A percentile compares a stretch with the other conserved stretches of the same genome.
phyloP scores from a whole-genome alignment of 1,140 invertebrate species.

The Drosophila sp. region DNA sequence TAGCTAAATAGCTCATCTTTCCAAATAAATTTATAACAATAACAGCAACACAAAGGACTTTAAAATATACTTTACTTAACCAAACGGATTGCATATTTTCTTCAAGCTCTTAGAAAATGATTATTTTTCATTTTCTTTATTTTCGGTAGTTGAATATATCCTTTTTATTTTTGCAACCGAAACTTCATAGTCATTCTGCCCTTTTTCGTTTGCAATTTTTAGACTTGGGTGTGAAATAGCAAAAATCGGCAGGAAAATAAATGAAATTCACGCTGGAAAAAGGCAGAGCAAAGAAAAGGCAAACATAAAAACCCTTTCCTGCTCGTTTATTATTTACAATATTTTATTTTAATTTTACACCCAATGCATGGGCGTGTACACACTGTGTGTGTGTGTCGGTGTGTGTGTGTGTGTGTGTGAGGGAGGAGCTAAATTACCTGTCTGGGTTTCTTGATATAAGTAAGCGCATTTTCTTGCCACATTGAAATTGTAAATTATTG shows the following conservation, averaged over 20 bases:
- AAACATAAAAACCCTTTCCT: not conserved
- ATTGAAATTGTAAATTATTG: conserved; percentile 60
- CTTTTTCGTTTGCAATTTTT: conserved; percentile 35
- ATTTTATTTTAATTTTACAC: conserved; percentile 38
- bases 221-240: conserved; percentile 45
- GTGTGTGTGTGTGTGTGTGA: not conserved
- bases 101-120: no score
- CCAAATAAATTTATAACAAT: no score
- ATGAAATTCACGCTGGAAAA: conserved; percentile 47
- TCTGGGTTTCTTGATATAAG: conserved; percentile 13
- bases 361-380: conserved; percentile 20
- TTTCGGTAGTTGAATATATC: not conserved
- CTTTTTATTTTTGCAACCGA: not conserved
- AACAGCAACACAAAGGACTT: no score
- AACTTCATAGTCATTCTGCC: conserved; percentile 1
- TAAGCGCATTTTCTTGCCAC: conserved; percentile 35
- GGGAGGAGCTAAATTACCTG: not conserved
- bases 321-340: conserved; percentile 60
- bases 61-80: no score
- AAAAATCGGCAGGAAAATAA: conserved; percentile 46
- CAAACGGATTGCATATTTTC: no score
- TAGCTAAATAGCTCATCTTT: no score
- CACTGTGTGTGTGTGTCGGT: not conserved
- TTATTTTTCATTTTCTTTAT: no score
- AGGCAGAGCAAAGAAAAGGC: conserved; percentile 16